Percentiles rank a stretch among this genome's conserved stretches.
Evolutionary conservation across 1,140 invertebrate genomes (phyloP).

Genomic region (Samia ricini): DNA sequence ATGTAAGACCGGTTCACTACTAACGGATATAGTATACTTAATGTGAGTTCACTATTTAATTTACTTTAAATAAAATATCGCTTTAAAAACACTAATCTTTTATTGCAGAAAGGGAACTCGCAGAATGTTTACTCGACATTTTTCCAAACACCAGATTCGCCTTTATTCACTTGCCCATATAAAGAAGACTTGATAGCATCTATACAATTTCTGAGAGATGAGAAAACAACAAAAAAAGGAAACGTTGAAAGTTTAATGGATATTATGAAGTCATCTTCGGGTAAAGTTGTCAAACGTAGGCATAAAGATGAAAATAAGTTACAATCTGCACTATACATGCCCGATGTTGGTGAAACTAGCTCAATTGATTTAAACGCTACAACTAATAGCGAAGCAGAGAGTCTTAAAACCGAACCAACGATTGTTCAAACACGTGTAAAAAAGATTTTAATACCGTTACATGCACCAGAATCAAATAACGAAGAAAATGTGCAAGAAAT

Average conservation of each 20-base stretch:
- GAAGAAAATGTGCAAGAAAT: background rate
- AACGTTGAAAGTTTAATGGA: background rate
- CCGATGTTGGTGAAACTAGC: background rate
- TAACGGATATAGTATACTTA: no score
- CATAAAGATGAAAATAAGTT: background rate
- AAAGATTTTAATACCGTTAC: background rate
- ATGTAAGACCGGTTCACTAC: no score
- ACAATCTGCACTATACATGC: background rate
- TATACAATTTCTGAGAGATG: background rate
- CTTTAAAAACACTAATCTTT: background rate
- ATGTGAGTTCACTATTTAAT: no score
- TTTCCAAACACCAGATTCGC: background rate
- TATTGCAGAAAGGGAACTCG: background rate
- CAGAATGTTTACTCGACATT: background rate
- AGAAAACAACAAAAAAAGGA: background rate
- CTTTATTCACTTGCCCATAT: background rate
- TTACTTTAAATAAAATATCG: no score
- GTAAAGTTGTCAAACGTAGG: background rate
- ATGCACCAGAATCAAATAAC: background rate
- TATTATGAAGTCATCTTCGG: background rate
- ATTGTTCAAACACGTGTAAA: background rate
- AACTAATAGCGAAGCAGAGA: background rate
- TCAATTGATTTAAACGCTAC: background rate
- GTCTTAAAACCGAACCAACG: background rate
- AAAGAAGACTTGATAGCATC: conserved; percentile 1